phyloP scores from a whole-genome alignment of 2,888 invertebrate genomes.

The Bombylius discolor region DNA sequence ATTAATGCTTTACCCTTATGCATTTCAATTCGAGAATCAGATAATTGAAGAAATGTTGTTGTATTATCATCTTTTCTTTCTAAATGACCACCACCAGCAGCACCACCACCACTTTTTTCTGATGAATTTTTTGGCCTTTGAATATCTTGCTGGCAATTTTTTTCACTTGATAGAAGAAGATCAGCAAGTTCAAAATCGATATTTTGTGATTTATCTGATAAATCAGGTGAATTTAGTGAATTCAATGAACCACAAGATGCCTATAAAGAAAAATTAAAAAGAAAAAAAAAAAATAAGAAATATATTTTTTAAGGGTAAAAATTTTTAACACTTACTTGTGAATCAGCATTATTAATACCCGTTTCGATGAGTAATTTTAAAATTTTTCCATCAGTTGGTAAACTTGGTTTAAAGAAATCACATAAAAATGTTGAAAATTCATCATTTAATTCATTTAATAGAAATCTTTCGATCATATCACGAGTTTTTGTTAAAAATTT shows the following conservation, averaged over 20 bases:
- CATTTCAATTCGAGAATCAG: slow-evolving; percentile 34
- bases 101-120: slow-evolving; percentile 29
- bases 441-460: slow-evolving; percentile 34
- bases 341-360: slow-evolving; percentile 46
- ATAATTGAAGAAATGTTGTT: slow-evolving; percentile 32
- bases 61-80: slow-evolving; percentile 35
- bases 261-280: slow-evolving; percentile 14
- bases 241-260: slow-evolving; percentile 30
- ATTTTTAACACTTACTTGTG: slow-evolving; percentile 19
- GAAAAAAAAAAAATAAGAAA: neutral
- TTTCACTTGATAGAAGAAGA: slow-evolving; percentile 33
- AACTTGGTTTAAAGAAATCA: slow-evolving; percentile 43
- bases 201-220: slow-evolving; percentile 35
- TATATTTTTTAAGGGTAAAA: neutral
- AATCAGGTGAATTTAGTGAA: slow-evolving; percentile 34
- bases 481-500: slow-evolving; percentile 34
- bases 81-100: slow-evolving; percentile 25
- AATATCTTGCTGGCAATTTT: slow-evolving; percentile 32
- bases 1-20: slow-evolving; percentile 53
- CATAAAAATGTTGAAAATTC: slow-evolving; percentile 35
- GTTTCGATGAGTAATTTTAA: slow-evolving; percentile 61
- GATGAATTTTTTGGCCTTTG: slow-evolving; percentile 33
- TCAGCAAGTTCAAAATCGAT: slow-evolving; percentile 37
- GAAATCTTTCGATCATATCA: slow-evolving; percentile 32
- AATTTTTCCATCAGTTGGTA: slow-evolving; percentile 57